Base-by-base conservation (phyloP, 2,888 invertebrate genomes). In the Invenusta paracnida region DNA sequence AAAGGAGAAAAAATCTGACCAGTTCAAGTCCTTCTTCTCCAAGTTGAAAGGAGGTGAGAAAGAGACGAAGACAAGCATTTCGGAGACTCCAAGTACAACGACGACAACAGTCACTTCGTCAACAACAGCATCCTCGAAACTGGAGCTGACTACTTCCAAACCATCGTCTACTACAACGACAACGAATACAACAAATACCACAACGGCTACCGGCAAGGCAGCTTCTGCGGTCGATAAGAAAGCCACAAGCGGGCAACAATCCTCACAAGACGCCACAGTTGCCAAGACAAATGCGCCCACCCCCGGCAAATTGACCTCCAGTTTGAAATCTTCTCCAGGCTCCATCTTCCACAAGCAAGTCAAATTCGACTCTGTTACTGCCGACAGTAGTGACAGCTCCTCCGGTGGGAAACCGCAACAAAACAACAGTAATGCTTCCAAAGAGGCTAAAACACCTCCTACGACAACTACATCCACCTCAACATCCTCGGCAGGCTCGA, bases 331-430 rank as follows among this genome's bases (percentile, higher is more conserved):
- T 13, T 5, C 11, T 25, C 73, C 73, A 5, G 73, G 11, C 23
- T 73, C 73, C 25, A 73, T 73, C 23, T 73, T 73, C 25, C 73
- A 73, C 25, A 73, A 73, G 23, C 73, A 73, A 23, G 73, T 73
- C 17, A 73, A 73, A 73, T 73, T 73, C 25, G 73, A 73, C 27
- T 73, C 73, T 17, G n/a, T n/a, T n/a, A n/a, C n/a, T n/a, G n/a
- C n/a, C n/a, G n/a, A n/a, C n/a, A n/a, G n/a, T n/a, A n/a, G n/a
- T n/a, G n/a, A n/a, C n/a, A n/a, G n/a, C 48, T 48, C 48, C 17
- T 48, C 48, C 48, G 17, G 48, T 48, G 48, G 5, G 17, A 48
- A 48, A 48, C 48, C 5, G 48, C 17, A 5, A 11, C 48, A 5
- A 5, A 48, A 5, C 48, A 17, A 5, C 5, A 2, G 2, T 25